phyloP scores from a whole-genome alignment of 2,888 invertebrate genomes.

The Nemotelus nigrinus region DNA sequence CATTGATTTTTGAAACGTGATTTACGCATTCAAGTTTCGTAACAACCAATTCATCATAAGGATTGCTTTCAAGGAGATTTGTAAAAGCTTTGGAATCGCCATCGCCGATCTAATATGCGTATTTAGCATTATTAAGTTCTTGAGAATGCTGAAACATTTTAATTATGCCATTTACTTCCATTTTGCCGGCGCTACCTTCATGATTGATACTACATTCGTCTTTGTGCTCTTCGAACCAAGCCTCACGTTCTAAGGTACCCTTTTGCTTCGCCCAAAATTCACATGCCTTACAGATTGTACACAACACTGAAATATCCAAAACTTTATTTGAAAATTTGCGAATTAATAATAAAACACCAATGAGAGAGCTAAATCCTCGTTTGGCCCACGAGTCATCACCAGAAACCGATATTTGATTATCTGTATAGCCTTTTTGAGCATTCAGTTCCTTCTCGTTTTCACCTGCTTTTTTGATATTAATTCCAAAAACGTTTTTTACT shows the following conservation, averaged over 20 bases:
- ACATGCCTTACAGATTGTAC: too few species aligned
- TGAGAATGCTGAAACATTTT: too few species aligned
- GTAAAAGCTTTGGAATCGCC: not conserved
- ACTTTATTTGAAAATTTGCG: not conserved
- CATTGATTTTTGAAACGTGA: too few species aligned
- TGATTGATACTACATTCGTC: too few species aligned
- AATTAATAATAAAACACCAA: not conserved
- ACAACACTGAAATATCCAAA: not conserved
- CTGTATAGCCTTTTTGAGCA: constrained; percentile 10
- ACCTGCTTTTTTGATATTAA: not conserved
- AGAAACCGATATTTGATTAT: constrained; percentile 11
- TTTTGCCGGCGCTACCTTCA: too few species aligned
- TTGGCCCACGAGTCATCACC: constrained; percentile 15
- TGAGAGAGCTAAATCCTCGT: constrained; percentile 8
- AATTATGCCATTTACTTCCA: too few species aligned
- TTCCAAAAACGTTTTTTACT: too few species aligned
- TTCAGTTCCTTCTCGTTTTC: constrained; percentile 16
- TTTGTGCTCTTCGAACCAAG: not conserved
- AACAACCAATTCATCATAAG: not conserved
- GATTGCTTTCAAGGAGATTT: constrained; percentile 3
- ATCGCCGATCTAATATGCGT: too few species aligned
- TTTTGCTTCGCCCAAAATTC: not conserved
- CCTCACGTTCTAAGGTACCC: constrained; percentile 2
- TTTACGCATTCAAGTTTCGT: too few species aligned
- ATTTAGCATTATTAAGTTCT: too few species aligned